These are phyloP conservation scores for Falcunculus frontatus DNA, from an alignment of 2,113 vertebrate genomes.

Conservation along the genomic window DNA sequence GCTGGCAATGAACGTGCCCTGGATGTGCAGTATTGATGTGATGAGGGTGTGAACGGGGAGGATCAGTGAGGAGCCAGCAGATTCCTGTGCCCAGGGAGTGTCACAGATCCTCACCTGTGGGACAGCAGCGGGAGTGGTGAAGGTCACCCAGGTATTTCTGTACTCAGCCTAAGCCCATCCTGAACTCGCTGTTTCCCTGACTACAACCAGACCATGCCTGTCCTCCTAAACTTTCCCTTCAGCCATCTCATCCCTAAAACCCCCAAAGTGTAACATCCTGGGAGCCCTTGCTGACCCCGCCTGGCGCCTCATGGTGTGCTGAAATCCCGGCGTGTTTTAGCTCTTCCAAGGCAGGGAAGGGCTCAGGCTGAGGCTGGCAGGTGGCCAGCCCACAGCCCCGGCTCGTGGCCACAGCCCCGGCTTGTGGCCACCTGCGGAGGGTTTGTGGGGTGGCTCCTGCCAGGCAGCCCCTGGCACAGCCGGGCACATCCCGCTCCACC, in stretches of 20 bases:
- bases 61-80: background rate
- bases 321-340: fast-evolving
- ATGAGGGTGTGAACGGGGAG: background rate
- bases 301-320: fast-evolving
- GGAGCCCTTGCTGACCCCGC: background rate
- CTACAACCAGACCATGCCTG: fast-evolving
- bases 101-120: background rate
- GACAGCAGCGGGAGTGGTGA: fast-evolving
- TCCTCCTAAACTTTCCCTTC: background rate
- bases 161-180: fast-evolving
- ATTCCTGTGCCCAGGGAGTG: background rate
- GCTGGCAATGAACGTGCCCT: fast-evolving
- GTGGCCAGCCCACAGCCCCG: background rate
- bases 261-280: fast-evolving
- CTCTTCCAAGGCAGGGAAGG: background rate
- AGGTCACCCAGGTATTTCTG: fast-evolving
- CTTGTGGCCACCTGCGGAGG: background rate
- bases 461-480: background rate
- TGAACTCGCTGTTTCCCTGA: fast-evolving
- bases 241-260: background rate
- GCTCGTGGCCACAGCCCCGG: background rate
- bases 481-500: background rate
- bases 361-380: background rate
- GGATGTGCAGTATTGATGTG: fast-evolving
- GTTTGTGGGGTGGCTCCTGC: background rate